phyloP scores from a whole-genome alignment of 1,140 invertebrate species.

The Leptopilina boulardi region DNA sequence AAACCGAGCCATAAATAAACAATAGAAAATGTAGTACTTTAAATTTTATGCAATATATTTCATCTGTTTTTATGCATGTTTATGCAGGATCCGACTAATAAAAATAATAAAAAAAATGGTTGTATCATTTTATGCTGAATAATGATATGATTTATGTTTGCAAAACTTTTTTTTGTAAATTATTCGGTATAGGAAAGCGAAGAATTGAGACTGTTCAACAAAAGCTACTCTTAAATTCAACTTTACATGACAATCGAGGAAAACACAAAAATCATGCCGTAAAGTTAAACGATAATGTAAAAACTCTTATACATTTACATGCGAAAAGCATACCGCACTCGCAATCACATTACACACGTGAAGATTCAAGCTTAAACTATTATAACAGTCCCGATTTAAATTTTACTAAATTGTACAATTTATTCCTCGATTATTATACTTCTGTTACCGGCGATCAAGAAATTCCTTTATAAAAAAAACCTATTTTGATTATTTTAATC shows the following conservation, averaged over 20 bases:
- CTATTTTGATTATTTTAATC: constrained; percentile 18
- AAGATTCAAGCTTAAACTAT: background rate
- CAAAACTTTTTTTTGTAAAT: too few species aligned
- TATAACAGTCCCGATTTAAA: background rate
- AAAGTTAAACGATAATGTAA: background rate
- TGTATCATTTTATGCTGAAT: too few species aligned
- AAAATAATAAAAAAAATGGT: too few species aligned
- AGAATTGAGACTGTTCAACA: background rate
- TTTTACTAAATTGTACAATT: background rate
- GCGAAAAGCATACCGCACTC: background rate
- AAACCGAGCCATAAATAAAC: too few species aligned
- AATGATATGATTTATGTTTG: too few species aligned
- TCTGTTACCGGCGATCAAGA: constrained; percentile 22
- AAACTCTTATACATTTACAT: constrained; percentile 12
- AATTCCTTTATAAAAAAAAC: background rate
- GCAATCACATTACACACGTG: background rate
- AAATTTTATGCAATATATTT: too few species aligned
- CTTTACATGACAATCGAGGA: background rate
- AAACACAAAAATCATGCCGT: too few species aligned
- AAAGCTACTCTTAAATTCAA: background rate
- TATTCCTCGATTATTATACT: constrained; percentile 12
- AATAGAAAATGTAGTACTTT: too few species aligned
- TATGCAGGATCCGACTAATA: too few species aligned
- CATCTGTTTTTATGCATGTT: too few species aligned
- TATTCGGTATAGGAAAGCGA: too few species aligned